Evolutionary conservation across 2,888 invertebrate genomes (phyloP), one percentile per base, ranked within the genome.

Genomic region (Pasiphila rectangulata): DNA sequence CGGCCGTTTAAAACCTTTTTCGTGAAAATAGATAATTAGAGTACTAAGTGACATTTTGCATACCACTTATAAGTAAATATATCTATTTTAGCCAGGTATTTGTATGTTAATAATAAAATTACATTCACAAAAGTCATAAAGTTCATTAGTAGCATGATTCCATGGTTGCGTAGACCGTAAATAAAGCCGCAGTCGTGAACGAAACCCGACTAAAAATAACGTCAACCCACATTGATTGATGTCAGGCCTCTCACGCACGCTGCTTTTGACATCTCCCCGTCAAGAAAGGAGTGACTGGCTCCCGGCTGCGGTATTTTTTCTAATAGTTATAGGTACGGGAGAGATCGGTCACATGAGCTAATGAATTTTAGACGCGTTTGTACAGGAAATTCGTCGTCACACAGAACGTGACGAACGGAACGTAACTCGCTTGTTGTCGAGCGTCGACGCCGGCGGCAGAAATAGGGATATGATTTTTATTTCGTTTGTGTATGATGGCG

Each of bases 221-320:
- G 69, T 59, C 66, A 72, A 64, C 72, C 72, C 63, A 75, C 71
- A 79, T 80, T 84, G 84, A 86, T 85, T 83, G 84, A 86, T 85
- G 83, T 77, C 69, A 65, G 68, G 77, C n/a, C n/a, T 75, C 72
- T 69, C 79, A 76, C 73, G 75, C 74, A 67, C 79, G 75, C 70
- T 70, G 79, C 79, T 79, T 83, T 79, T 85, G 86, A 86, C 83
- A 65, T 73, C 62, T 64, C 63, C 64, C 69, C 70, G 75, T 78
- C 77, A 77, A 75, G 79, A 72, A 78, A 74, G 76, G 75, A 82
- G 81, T 76, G 75, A 77, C 66, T 68, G 64, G 72, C 63, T 64
- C 61, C 57, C 69, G 65, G 62, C 54, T 54, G 52, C 42, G 61
- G 57, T 58, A 59, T 65, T 77, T 79, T 79, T 78, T 74, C 65